A percentile compares a stretch with the other conserved stretches of the same genome.
Conservation (phyloP, 1,140 invertebrate species). For the Augochlora pura region DNA sequence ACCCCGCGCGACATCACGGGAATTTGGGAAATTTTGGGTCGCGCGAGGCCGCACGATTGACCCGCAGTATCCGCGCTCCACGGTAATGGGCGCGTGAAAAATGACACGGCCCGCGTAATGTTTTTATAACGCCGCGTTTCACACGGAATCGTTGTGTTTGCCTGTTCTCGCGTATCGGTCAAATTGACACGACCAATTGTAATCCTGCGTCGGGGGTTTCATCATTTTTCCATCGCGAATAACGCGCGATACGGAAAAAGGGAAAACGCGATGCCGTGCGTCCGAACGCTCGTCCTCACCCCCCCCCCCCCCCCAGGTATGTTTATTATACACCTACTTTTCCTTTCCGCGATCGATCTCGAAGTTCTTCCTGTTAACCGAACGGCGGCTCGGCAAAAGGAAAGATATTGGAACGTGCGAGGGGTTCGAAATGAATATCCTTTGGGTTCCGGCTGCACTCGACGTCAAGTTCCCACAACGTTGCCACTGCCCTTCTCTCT, state of each 20-base stretch:
- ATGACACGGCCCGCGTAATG: not conserved
- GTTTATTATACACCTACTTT: slow-evolving; percentile 11
- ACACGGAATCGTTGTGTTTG: not conserved
- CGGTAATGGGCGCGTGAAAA: slow-evolving; percentile 27
- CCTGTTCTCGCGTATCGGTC: not conserved
- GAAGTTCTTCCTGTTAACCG: not conserved
- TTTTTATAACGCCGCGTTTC: not conserved
- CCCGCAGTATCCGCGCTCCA: not conserved
- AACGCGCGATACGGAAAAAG: not conserved
- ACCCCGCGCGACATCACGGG: slow-evolving; percentile 1
- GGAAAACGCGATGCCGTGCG: too few species aligned
- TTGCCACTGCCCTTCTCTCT: slow-evolving; percentile 17
- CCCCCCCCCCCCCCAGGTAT: slow-evolving; percentile 10
- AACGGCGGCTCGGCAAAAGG: not conserved
- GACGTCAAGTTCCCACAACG: slow-evolving; percentile 68
- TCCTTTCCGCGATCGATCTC: not conserved
- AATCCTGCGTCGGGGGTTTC: not conserved
- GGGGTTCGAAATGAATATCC: slow-evolving; percentile 63
- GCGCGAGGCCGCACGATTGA: slow-evolving; percentile 16
- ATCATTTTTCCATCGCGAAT: not conserved
- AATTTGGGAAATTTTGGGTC: slow-evolving; percentile 46
- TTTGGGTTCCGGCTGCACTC: slow-evolving; percentile 59
- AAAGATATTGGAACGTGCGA: slow-evolving; percentile 36
- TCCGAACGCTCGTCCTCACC: not conserved
- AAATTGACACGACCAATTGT: slow-evolving; percentile 13